A percentile compares a stretch with the other conserved stretches of the same genome.
phyloP scores from a whole-genome alignment of 2,113 vertebrate genomes.

The Mesocricetus auratus region DNA sequence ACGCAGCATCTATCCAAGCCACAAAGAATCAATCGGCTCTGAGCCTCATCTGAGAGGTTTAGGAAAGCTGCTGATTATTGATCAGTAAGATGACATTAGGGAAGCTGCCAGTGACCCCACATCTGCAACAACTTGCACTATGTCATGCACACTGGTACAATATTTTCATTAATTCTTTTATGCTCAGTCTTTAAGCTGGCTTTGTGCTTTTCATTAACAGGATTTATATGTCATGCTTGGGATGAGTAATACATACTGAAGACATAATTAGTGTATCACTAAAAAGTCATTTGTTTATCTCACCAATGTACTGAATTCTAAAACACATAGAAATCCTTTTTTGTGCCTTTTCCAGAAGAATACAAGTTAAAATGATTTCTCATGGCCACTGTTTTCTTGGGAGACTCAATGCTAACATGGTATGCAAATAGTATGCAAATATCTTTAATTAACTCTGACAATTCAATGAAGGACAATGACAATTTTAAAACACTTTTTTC shows the following conservation, averaged over 20 bases:
- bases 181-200: slow-evolving; percentile 42
- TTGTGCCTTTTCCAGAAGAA: slow-evolving; percentile 48
- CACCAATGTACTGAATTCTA: slow-evolving; percentile 56
- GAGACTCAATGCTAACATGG: slow-evolving; percentile 38
- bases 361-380: slow-evolving; percentile 63
- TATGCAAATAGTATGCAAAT: not conserved
- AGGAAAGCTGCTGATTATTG: not conserved
- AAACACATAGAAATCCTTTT: slow-evolving; percentile 49
- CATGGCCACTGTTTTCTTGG: slow-evolving; percentile 44
- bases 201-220: slow-evolving; percentile 63
- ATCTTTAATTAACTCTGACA: slow-evolving; percentile 36
- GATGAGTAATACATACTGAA: slow-evolving; percentile 56
- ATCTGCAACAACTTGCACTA: no score
- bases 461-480: not conserved
- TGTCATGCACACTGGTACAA: slow-evolving; percentile 11
- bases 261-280: slow-evolving; percentile 71
- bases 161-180: slow-evolving; percentile 37
- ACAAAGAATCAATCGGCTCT: not conserved
- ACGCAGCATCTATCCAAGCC: not conserved
- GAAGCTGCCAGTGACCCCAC: not conserved
- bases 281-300: slow-evolving; percentile 71
- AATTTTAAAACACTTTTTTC: not conserved
- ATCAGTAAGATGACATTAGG: not conserved
- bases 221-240: slow-evolving; percentile 64
- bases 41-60: not conserved